Percentiles rank a stretch among this genome's conserved stretches.
These are phyloP conservation scores for Magallana angulata DNA, from an alignment of 1,140 invertebrate species.

Conservation along the genomic window DNA sequence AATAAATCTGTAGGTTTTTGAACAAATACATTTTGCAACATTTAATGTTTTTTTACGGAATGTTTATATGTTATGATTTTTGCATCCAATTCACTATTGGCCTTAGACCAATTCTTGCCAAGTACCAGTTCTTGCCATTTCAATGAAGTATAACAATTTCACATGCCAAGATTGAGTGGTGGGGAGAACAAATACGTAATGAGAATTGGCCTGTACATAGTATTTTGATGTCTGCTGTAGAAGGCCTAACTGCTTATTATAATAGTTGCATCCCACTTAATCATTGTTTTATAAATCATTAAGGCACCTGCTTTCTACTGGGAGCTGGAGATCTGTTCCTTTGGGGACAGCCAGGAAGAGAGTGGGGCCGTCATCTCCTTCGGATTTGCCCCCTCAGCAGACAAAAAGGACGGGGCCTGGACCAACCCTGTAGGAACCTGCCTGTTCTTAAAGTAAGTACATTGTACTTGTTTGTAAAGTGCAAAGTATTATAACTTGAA, in stretches of 20 bases:
- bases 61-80: too few relatives aligned
- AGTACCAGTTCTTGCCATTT: too few relatives aligned
- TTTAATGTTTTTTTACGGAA: too few relatives aligned
- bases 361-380: conserved; percentile 77
- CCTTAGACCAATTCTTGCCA: too few relatives aligned
- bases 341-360: conserved; percentile 78
- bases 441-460: conserved; percentile 77
- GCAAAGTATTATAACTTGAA: too few relatives aligned
- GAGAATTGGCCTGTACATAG: background rate
- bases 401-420: conserved; percentile 79
- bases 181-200: background rate
- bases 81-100: too few relatives aligned
- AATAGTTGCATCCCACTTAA: background rate
- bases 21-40: too few relatives aligned
- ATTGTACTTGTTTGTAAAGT: background rate
- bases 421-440: conserved; percentile 79
- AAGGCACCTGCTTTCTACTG: conserved; percentile 79
- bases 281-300: background rate
- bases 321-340: conserved; percentile 78
- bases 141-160: too few relatives aligned
- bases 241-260: background rate
- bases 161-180: too few relatives aligned
- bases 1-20: too few relatives aligned
- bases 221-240: background rate
- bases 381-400: conserved; percentile 78